phyloP scores from a whole-genome alignment of 2,113 vertebrate genomes.

The Thalassarche chlororhynchos region DNA sequence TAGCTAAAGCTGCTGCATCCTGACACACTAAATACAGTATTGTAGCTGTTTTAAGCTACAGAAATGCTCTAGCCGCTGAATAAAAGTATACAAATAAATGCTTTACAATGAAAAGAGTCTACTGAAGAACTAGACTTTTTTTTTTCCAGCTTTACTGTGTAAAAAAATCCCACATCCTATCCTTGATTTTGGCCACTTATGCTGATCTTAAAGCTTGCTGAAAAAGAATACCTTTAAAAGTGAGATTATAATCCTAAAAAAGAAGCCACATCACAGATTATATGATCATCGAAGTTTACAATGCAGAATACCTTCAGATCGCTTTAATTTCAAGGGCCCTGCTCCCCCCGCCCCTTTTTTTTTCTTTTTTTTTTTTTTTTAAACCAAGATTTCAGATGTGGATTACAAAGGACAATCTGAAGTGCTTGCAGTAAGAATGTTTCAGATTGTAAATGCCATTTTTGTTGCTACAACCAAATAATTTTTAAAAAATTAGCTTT shows the following conservation, averaged over 20 bases:
- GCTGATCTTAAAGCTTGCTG: not conserved
- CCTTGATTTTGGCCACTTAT: not conserved
- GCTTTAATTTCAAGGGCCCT: not conserved
- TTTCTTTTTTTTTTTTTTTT: too few species aligned
- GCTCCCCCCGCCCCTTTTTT: fast-evolving
- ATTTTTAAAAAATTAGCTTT: not conserved
- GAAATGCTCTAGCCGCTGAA: not conserved
- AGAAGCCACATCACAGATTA: not conserved
- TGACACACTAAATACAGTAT: not conserved
- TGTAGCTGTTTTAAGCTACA: not conserved
- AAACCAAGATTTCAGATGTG: not conserved
- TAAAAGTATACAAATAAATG: not conserved
- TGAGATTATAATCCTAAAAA: not conserved
- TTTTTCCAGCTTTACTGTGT: not conserved
- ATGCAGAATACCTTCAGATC: not conserved
- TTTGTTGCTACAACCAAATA: not conserved
- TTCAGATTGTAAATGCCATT: not conserved
- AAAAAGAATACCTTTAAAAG: not conserved
- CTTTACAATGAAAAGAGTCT: not conserved
- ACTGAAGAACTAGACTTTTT: not conserved
- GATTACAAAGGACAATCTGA: not conserved
- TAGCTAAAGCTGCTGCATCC: not conserved
- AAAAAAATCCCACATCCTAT: not conserved
- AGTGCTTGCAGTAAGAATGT: not conserved
- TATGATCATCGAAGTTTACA: not conserved